These are phyloP conservation scores for Neomorphus geoffroyi DNA, from an alignment of 2,797 vertebrate species.

Conservation along the genomic window DNA sequence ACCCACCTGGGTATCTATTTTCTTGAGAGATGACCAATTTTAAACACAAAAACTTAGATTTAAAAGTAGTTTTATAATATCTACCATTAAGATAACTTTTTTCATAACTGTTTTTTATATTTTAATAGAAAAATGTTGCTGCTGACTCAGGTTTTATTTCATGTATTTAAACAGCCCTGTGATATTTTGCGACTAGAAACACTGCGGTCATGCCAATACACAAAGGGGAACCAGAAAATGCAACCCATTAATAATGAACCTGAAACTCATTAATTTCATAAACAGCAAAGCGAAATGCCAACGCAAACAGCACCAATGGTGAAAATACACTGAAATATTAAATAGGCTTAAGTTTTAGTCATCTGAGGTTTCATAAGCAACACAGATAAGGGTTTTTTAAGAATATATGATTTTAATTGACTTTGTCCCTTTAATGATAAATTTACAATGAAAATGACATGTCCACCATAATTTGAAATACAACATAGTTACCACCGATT, in stretches of 20 bases:
- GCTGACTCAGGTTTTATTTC: neutral
- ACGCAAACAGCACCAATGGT: neutral
- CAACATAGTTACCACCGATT: neutral
- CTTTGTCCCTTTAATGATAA: conserved; percentile 63
- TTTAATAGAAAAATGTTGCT: neutral
- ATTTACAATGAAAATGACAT: conserved; percentile 63
- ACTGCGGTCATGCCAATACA: neutral
- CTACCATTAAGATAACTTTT: neutral
- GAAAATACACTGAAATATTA: neutral
- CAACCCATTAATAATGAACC: neutral
- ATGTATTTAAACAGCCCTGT: conserved; percentile 1
- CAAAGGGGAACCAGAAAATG: neutral
- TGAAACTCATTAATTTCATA: neutral
- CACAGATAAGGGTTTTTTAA: conserved; percentile 40
- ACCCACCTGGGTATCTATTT: neutral
- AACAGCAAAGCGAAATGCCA: neutral
- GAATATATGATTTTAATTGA: conserved; percentile 63
- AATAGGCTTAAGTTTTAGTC: neutral
- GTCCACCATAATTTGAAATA: conserved; percentile 46
- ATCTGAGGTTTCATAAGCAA: conserved; percentile 55
- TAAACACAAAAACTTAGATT: neutral
- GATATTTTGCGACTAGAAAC: neutral
- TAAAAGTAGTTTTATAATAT: neutral
- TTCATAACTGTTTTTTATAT: neutral
- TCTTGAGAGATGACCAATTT: neutral